Conservation (phyloP, 2,797 vertebrate genomes). For the Astyanax mexicanus region DNA sequence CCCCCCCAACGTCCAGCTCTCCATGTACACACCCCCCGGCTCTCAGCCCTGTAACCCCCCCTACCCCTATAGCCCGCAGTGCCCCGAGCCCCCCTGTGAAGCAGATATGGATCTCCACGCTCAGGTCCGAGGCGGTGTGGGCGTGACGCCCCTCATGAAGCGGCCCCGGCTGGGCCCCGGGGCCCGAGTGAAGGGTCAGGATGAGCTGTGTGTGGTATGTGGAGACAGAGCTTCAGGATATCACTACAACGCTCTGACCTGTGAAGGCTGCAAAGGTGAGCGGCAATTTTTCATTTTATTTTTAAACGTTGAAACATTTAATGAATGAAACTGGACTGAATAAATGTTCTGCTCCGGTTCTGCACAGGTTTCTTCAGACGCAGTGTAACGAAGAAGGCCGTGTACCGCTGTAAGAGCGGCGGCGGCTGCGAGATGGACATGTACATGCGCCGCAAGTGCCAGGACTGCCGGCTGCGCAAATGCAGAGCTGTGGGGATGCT, state of each 20-base stretch:
- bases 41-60: constrained; percentile 78
- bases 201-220: constrained; percentile 94
- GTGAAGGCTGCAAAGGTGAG: constrained; percentile 95
- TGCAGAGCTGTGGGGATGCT: constrained; percentile 95
- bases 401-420: constrained; percentile 92
- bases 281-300: background rate
- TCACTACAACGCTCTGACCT: constrained; percentile 95
- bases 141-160: constrained; percentile 75
- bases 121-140: constrained; percentile 62
- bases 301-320: no score
- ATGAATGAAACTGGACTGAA: no score
- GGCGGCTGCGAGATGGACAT: constrained; percentile 97
- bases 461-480: constrained; percentile 93
- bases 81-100: constrained; percentile 75
- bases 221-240: constrained; percentile 95
- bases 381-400: constrained; percentile 92
- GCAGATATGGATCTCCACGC: constrained; percentile 64
- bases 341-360: no score
- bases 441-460: constrained; percentile 97
- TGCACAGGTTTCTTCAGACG: constrained; percentile 88
- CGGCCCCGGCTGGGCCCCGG: constrained; percentile 78
- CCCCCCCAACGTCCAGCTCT: constrained; percentile 78
- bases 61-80: constrained; percentile 80
- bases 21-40: constrained; percentile 78
- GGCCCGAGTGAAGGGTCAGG: constrained; percentile 83